Conservation (phyloP, 2,797 vertebrate species). For the Onychomys torridus region DNA sequence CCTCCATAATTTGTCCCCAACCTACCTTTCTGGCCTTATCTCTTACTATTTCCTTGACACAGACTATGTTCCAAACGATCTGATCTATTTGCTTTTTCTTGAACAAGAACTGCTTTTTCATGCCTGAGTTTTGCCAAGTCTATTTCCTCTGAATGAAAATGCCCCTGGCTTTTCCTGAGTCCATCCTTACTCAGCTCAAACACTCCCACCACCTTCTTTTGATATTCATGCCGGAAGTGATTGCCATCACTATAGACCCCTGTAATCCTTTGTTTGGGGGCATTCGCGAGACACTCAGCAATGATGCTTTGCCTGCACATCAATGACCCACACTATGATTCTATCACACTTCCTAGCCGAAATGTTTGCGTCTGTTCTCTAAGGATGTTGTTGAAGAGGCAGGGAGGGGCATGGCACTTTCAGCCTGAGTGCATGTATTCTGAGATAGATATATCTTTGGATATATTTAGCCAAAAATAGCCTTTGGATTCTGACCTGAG, state of each 20-base stretch:
- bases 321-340: not conserved
- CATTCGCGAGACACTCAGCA: not conserved
- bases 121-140: not conserved
- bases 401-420: not conserved
- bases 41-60: slow-evolving; percentile 42
- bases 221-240: not conserved
- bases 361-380: not conserved
- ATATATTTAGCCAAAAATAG: not conserved
- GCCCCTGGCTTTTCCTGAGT: not conserved
- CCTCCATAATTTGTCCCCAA: slow-evolving; percentile 67
- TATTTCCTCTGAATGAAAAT: slow-evolving; percentile 27
- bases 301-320: not conserved
- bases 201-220: not conserved
- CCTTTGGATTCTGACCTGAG: not conserved
- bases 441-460: not conserved
- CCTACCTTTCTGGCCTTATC: slow-evolving; percentile 59
- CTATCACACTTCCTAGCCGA: not conserved
- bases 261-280: not conserved
- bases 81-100: slow-evolving; percentile 49
- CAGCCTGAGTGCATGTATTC: not conserved
- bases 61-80: slow-evolving; percentile 9
- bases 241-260: not conserved
- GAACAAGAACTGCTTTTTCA: slow-evolving; percentile 35
- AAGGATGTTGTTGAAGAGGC: not conserved
- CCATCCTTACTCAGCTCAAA: not conserved